Conservation (phyloP, 2,888 invertebrate genomes). For the Bimastos eiseni region DNA sequence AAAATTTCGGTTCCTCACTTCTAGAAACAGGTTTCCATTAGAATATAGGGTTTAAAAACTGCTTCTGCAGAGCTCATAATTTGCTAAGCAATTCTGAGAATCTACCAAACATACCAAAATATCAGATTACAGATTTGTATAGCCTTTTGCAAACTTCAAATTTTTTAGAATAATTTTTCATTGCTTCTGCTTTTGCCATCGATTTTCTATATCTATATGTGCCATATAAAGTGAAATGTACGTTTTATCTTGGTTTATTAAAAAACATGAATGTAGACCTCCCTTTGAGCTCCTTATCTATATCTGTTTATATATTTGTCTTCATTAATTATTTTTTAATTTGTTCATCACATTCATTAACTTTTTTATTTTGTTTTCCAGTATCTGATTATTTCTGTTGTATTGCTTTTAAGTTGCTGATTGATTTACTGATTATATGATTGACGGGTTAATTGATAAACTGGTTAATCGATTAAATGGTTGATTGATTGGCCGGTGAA, state of each 20-base stretch:
- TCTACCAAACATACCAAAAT: no score
- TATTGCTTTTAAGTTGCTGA: no score
- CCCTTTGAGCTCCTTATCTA: background rate
- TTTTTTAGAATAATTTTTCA: background rate
- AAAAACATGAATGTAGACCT: background rate
- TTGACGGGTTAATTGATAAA: no score
- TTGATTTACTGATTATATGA: no score
- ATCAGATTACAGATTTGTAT: no score
- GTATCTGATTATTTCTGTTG: no score
- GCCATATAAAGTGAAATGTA: background rate
- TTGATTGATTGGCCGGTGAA: background rate
- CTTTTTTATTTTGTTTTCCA: no score
- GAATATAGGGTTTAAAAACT: background rate
- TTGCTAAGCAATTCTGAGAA: no score
- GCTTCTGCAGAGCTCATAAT: no score
- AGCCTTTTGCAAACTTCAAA: background rate
- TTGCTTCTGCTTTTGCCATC: background rate
- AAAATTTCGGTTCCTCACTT: background rate
- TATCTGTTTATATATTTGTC: background rate
- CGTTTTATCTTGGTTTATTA: background rate
- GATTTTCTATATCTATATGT: background rate
- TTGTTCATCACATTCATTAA: background rate
- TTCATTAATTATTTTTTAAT: background rate
- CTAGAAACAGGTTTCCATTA: background rate
- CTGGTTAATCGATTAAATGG: background rate